Evolutionary conservation across 2,888 invertebrate genomes (phyloP).

Genomic region (Dione juno): DNA sequence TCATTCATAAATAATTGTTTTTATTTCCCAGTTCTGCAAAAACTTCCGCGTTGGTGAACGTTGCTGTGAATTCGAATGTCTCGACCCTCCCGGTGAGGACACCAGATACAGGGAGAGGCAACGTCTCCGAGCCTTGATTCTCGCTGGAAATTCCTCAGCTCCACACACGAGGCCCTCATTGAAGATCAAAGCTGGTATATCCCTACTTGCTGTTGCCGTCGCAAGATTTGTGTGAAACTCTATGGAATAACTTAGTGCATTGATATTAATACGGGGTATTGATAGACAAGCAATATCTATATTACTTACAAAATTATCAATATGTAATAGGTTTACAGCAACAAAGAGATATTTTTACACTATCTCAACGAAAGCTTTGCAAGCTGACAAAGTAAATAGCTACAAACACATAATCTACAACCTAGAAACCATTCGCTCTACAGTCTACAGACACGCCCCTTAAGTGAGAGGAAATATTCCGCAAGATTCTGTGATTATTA

Average conservation of each 20-base stretch:
- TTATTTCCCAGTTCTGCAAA: slow-evolving; percentile 88
- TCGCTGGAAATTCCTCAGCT: slow-evolving; percentile 83
- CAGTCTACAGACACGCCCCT: slow-evolving; percentile 13
- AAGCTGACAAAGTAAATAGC: slow-evolving; percentile 3
- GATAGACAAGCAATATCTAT: not conserved
- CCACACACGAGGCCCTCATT: slow-evolving; percentile 60
- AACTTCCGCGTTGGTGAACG: slow-evolving; percentile 92
- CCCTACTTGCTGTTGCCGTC: slow-evolving; percentile 70
- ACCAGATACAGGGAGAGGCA: slow-evolving; percentile 83
- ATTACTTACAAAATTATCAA: not conserved
- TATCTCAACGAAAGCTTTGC: slow-evolving; percentile 11
- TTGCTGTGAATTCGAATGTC: slow-evolving; percentile 95
- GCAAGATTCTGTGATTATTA: slow-evolving; percentile 30
- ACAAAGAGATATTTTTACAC: slow-evolving; percentile 17
- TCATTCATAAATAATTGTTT: not conserved
- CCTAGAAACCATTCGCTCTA: slow-evolving; percentile 1
- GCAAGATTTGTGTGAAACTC: slow-evolving; percentile 69
- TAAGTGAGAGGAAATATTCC: slow-evolving; percentile 4
- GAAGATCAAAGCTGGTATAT: slow-evolving; percentile 66
- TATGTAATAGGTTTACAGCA: not conserved
- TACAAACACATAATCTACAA: slow-evolving; percentile 19
- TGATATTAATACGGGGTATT: slow-evolving; percentile 19
- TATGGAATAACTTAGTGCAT: slow-evolving; percentile 12
- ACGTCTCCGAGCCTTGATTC: slow-evolving; percentile 84
- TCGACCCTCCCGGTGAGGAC: slow-evolving; percentile 89